Evolutionary conservation across 2,888 invertebrate species (phyloP), one percentile per base, ranked within the genome.

Genomic region (Cantharis rufa): DNA sequence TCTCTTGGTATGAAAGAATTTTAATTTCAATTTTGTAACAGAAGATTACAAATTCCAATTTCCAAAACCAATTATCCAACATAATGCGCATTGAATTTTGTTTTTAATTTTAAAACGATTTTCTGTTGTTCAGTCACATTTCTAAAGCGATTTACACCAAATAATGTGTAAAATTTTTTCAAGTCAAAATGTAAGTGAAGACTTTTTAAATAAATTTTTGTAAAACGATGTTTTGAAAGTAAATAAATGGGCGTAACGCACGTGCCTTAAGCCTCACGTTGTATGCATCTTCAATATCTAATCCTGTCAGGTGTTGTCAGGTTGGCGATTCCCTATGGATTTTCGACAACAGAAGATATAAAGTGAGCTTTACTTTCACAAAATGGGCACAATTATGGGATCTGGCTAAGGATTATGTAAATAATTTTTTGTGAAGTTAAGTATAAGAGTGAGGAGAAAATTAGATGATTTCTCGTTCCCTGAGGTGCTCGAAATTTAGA

Each of bases 231-330:
- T 48, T 70, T 48, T 32, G 70, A 70, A 70, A 32, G 32, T 21
- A 61, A 70, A 70, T 70, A 70, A 48, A 61, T 70, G 70, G 70
- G 70, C 28, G 70, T 32, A 28, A 28, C 70, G 69, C 75, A 71
- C 75, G 75, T 75, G 75, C 71, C 75, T 62, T 71, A 71, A 71
- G 69, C 75, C 48, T 48, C n/a, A 48, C 48, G 48, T 48, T 48
- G 48, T 18, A 18, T 70, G 10, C 32, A 18, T 48, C 18, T 61
- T 16, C 18, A 61, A 10, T 48, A 11, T 70, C 48, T 70, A 73
- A 77, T 73, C 70, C 70, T 73, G 71, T 70, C 77, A 74, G 74
- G 74, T 77, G 77, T 74, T 74, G 77, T 74, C 77, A 74, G 70
- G 21, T 70, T 63, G 62, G 16, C 68, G 48, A 27, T 28, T 28